Evolutionary conservation across 2,113 vertebrate genomes (phyloP), one percentile per base, ranked within the genome.

Genomic region (Epinephelus moara): DNA sequence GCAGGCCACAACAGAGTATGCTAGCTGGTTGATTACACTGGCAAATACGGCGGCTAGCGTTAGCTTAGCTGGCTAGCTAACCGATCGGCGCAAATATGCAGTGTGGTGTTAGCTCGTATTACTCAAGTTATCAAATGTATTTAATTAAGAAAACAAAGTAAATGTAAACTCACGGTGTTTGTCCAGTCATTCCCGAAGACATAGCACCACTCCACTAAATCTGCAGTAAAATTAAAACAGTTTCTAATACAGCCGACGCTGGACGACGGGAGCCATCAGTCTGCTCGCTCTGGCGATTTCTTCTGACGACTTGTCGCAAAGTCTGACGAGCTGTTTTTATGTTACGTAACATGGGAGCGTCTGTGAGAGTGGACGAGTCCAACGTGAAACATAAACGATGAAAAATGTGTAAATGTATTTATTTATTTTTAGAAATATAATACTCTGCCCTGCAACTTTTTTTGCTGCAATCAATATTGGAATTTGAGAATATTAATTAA

Each of bases 101-200:
- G 27, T 4, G 64, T 3, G 3, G 7, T 14, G 15, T 47, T 52
- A 52, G 19, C 17, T 18, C 27, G 0, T 19, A 4, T 56, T 33
- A 45, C 19, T 8, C 7, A 4, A 12, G 8, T 56, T 40, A 62
- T 3, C 49, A 1, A 0, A 25, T 19, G 0, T 45, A 40, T 56
- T 6, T 4, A 11, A 50, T 50, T 5, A n/a, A 30, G 13, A 17
- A 49, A 55, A 61, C 12, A 27, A 23, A 45, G 9, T 3, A 23
- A 74, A 61, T 9, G 10, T 2, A 59, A 25, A 95, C 95, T 94
- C 71, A 96, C 95, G 94, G 94, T 23, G 95, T 95, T 80, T 95
- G 94, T 15, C 94, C 93, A n/a, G 94, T 92, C 92, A 95, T 92
- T 73, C 93, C 93, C 33, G 95, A 96, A 86, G 95, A 93, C 94